Evolutionary conservation across 1,140 invertebrate genomes (phyloP).

Genomic region (Andrena cerasifolii): DNA sequence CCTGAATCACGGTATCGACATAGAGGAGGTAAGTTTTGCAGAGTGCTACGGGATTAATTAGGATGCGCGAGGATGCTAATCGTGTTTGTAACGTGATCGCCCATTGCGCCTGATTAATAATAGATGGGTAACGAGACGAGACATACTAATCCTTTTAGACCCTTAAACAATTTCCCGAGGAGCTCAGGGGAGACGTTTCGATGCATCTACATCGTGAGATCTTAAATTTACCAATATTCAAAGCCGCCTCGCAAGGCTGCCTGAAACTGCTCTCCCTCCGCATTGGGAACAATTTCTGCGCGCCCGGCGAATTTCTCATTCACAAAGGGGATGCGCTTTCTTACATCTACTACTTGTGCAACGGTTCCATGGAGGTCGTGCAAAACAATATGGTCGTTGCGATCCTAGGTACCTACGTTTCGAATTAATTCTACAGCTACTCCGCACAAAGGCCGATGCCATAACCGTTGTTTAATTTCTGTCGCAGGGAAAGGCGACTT

Average conservation of each 20-base stretch:
- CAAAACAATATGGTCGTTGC: conserved; percentile 99
- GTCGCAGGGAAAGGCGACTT: conserved; percentile 95
- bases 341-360: conserved; percentile 98
- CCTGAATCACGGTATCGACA: conserved; percentile 99
- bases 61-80: neutral
- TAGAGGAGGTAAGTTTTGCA: conserved; percentile 90
- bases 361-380: conserved; percentile 99
- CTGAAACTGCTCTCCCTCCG: conserved; percentile 95
- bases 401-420: conserved; percentile 93
- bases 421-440: neutral
- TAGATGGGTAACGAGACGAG: neutral
- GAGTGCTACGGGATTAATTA: neutral
- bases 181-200: conserved; percentile 96
- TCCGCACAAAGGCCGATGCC: neutral
- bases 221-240: conserved; percentile 96
- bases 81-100: neutral
- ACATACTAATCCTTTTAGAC: conserved; percentile 85
- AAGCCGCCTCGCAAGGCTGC: conserved; percentile 94
- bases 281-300: conserved; percentile 95
- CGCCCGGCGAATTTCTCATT: conserved; percentile 98
- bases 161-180: conserved; percentile 97
- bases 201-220: conserved; percentile 98
- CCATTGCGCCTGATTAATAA: neutral
- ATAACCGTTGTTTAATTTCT: neutral
- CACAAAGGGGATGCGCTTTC: conserved; percentile 98